Base-by-base conservation (phyloP, 1,140 invertebrate genomes). In the Diorhabda sublineata region DNA sequence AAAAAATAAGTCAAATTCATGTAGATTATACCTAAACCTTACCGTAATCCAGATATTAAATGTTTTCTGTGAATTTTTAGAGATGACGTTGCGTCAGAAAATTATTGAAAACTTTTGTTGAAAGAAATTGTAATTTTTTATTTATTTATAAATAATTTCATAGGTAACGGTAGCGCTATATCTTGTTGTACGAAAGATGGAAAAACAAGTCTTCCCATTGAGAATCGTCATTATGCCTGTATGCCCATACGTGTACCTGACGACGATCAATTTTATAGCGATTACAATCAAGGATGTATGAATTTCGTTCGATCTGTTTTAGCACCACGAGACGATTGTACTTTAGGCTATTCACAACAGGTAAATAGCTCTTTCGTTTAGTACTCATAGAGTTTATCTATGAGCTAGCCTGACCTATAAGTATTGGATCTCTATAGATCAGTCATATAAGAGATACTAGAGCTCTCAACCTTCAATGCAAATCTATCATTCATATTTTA, bases 261-360 rank as follows among this genome's bases (percentile, higher is more conserved):
- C 1, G 82, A 87, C 45, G 93, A 95, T 79, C 81, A 84, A 0
- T 89, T 93, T 72, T 92, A 87, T 74, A 73, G 81, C 0, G 78
- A 80, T 5, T 89, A 86, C 74, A 81, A 84, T 2, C 87, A 88
- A 57, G 78, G 82, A 2, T 91, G 89, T 68, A 85, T 91, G 75
- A 90, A 90, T 77, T 89, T 91, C 75, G 89, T 90, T 0, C 80
- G 90, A 61, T 85, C 88, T 1, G 83, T 88, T 56, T 77, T 89
- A 58, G 86, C 88, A 3, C 86, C 88, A 0, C 82, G 84, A 70
- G 76, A 82, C n/a, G 86, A 90, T 73, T 91, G 90, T 72, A 85
- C 84, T 2, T 79, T 90, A 9, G 86, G 89, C 64, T 90, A 90
- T 78, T 87, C 87, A 5, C 87, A 90, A 71, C 90, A 91, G 80